Conservation (phyloP, 2,797 vertebrate genomes). For the Decapterus maruadsi region DNA sequence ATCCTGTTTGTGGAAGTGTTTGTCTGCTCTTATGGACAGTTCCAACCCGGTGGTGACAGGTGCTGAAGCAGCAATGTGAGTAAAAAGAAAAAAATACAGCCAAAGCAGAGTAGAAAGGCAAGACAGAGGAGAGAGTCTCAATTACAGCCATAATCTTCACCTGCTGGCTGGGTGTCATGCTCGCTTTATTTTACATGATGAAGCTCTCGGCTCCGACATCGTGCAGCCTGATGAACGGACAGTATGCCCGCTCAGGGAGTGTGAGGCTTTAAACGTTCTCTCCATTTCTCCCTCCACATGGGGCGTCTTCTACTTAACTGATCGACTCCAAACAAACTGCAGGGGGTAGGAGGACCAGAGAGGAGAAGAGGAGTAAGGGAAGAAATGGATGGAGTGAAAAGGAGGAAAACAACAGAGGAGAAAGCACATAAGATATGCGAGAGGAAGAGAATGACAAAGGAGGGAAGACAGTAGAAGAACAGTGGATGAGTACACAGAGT, state of each 20-base stretch:
- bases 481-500: neutral
- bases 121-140: conserved; percentile 2
- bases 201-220: conserved; percentile 7
- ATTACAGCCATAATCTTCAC: conserved; percentile 44
- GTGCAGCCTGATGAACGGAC: conserved; percentile 48
- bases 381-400: neutral
- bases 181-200: conserved; percentile 21
- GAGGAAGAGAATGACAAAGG: neutral
- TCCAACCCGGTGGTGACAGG: neutral
- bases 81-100: neutral
- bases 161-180: conserved; percentile 35
- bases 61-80: neutral
- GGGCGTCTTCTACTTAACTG: conserved; percentile 35
- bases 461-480: neutral
- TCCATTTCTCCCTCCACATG: conserved; percentile 55
- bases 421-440: neutral
- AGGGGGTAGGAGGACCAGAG: neutral
- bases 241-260: conserved; percentile 56
- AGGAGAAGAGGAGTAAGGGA: neutral
- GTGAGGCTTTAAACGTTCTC: neutral
- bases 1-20: neutral
- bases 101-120: neutral
- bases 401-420: neutral
- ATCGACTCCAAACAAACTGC: conserved; percentile 49
- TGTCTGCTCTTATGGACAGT: neutral